Conservation (phyloP, 1,140 invertebrate genomes). For the Halyomorpha halys region DNA sequence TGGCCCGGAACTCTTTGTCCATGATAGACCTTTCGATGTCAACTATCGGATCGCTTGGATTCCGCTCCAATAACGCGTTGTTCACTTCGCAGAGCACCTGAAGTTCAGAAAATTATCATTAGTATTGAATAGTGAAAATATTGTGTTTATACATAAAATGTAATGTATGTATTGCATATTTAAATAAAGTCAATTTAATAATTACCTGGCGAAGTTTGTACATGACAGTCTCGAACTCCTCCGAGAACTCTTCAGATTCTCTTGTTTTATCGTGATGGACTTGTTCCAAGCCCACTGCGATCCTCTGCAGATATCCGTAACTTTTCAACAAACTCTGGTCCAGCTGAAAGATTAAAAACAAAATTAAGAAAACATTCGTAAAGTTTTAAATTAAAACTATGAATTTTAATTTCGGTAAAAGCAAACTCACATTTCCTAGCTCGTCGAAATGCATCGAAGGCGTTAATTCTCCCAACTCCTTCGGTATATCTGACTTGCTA, state of each 20-base stretch:
- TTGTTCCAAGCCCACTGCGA: slow-evolving; percentile 55
- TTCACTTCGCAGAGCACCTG: slow-evolving; percentile 48
- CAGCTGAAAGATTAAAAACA: slow-evolving; percentile 38
- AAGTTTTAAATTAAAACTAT: not conserved
- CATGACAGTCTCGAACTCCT: slow-evolving; percentile 46
- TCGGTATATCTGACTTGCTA: slow-evolving; percentile 6
- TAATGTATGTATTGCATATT: too few relatives aligned
- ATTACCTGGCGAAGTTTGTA: slow-evolving; percentile 45
- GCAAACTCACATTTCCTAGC: not conserved
- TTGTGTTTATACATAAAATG: too few relatives aligned
- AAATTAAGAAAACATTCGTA: not conserved
- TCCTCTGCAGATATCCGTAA: slow-evolving; percentile 51
- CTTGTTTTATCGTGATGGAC: slow-evolving; percentile 50
- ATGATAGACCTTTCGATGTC: slow-evolving; percentile 48
- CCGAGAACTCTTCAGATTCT: slow-evolving; percentile 39
- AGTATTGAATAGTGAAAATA: too few relatives aligned
- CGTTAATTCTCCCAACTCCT: slow-evolving; percentile 7
- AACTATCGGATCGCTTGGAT: slow-evolving; percentile 35
- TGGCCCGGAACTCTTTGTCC: slow-evolving; percentile 39
- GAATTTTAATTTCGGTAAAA: not conserved
- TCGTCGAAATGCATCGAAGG: not conserved
- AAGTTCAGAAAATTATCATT: slow-evolving; percentile 27
- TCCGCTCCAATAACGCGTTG: slow-evolving; percentile 45
- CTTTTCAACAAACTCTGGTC: slow-evolving; percentile 42
- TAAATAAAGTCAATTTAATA: slow-evolving; percentile 6